Evolutionary conservation across 2,797 vertebrate species (phyloP), one percentile per base, ranked within the genome.

Genomic region (Anomalospiza imberbis): DNA sequence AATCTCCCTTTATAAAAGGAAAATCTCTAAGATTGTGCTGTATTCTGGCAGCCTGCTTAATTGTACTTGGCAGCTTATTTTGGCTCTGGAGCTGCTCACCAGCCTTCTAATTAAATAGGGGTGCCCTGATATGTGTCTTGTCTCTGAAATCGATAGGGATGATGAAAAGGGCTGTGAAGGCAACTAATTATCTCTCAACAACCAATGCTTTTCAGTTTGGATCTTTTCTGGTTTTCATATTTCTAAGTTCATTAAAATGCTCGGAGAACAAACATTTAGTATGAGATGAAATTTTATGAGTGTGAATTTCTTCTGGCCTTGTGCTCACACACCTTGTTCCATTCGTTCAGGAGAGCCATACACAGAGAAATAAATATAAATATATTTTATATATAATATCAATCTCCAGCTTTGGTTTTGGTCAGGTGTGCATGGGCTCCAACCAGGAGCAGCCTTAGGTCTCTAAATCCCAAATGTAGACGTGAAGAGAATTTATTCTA

Each of bases 61-160:
- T 89, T 97, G 91, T 89, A 21, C 58, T 89, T 96, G 92, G 78
- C 94, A 93, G 63, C 84, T 93, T 83, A 55, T 91, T 97, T 95
- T 94, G 63, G n/a, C 93, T 96, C 86, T 93, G 91, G 66, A 93
- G 88, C 53, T 83, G 55, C 89, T 96, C 68, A 78, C 47, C 83
- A 68, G 67, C 74, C 32, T 83, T 17, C 77, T 96, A 89, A 97
- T 97, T 97, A 97, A 96, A 93, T 28, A 19, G 44, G 80, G 54
- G 24, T 90, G 51, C 72, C 0, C 7, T 65, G 38, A 62, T 86
- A 48, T 1, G 29, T 88, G 50, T 77, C 88, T 58, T 58, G 63
- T 92, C 76, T 89, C 67, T 93, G 80, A 94, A 92, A 94, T 88
- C 75, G 70, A 73, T 80, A 61, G 61, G 55, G 25, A 25, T 89